Base-by-base conservation (phyloP, 2,797 vertebrate genomes). In the Hipposideros larvatus region DNA sequence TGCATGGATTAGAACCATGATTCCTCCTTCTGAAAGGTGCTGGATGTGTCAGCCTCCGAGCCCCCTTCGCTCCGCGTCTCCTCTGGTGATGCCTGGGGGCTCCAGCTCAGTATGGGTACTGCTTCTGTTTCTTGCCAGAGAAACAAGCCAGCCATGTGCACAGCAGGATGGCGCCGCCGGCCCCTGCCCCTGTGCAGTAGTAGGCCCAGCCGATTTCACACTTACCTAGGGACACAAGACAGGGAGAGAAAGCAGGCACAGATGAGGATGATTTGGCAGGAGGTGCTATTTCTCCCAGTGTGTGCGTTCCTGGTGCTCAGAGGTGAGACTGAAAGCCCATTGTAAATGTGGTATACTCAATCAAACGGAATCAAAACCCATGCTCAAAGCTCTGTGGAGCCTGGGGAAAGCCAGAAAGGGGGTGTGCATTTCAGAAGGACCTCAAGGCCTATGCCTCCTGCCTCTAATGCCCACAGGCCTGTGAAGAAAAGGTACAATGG, bases 121-220 rank as follows among this genome's bases (percentile, higher is more conserved):
- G 99, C 98, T 99, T 99, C 98, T 99, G 99, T 97, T 99, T 99
- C 98, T 99, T 99, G 95, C 99, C 99, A 0, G 99, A 99, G 90
- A 99, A 99, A 98, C 99, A 99, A 79, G 99, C 99, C 84, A 99
- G 98, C 99, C 99, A 99, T 16, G 99, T 99, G 98, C 99, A 99
- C 96, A 99, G 98, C 97, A 99, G 98, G 99, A 99, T 99, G 96
- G 99, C 99, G 0, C 98, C 98, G 0, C 98, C 99, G 0, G 99
- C 99, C 0, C 99, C 99, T 0, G 99, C 99, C 0, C 99, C 99
- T 0, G 99, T 99, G 98, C 99, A 99, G 98, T 99, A 99, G 97
- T 99, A 99, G 34, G 99, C 99, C 99, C 99, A 99, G 98, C 99
- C 99, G 21, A 99, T 99, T 98, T 99, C 99, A 98, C 99, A 99